phyloP scores from a whole-genome alignment of 2,888 invertebrate species.

The Alloplasta piceator region DNA sequence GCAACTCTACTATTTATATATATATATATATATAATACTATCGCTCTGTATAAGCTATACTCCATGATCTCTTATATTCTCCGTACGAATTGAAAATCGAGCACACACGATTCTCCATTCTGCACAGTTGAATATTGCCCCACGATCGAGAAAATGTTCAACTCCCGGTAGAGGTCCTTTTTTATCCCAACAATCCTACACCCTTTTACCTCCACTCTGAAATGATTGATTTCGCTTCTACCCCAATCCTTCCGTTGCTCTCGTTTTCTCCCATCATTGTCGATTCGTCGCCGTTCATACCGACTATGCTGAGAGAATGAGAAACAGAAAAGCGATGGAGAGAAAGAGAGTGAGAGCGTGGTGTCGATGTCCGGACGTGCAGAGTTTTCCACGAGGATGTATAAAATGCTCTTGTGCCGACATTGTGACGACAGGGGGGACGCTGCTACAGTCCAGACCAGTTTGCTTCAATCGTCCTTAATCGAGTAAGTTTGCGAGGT shows the following conservation, averaged over 20 bases:
- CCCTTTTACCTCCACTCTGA: constrained; percentile 8
- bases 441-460: constrained; percentile 22
- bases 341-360: constrained; percentile 1
- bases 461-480: constrained; percentile 74
- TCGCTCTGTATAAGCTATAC: not conserved
- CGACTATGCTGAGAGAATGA: constrained; percentile 3
- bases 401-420: constrained; percentile 20
- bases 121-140: constrained; percentile 52
- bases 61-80: constrained; percentile 47
- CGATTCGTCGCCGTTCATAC: constrained; percentile 32
- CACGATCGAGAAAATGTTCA: constrained; percentile 51
- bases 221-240: constrained; percentile 46
- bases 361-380: constrained; percentile 7
- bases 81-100: constrained; percentile 53
- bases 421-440: constrained; percentile 2
- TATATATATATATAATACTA: not conserved
- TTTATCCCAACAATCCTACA: not conserved
- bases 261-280: constrained; percentile 37
- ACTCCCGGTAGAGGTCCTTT: constrained; percentile 13
- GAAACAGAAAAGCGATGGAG: constrained; percentile 1
- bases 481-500: constrained; percentile 74
- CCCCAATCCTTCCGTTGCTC: constrained; percentile 15
- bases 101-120: constrained; percentile 51
- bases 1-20: not conserved
- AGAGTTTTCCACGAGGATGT: constrained; percentile 20